Conservation (phyloP, 1,140 invertebrate species). For the Sipha flava region DNA sequence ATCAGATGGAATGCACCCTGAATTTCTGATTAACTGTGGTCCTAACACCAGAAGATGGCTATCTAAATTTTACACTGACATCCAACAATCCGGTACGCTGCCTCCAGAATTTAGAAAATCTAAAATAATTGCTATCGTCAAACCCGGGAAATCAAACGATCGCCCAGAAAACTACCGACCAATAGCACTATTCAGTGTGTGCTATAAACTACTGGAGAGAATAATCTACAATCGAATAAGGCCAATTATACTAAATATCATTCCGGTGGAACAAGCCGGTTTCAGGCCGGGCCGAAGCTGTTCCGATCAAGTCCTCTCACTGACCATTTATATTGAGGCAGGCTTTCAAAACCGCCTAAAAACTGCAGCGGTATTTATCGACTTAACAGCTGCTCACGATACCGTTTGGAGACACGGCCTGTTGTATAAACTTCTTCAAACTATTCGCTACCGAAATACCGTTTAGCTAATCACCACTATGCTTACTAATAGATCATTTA, state of each 20-base stretch:
- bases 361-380: slow-evolving; percentile 28
- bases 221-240: slow-evolving; percentile 28
- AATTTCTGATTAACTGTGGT: slow-evolving; percentile 17
- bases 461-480: slow-evolving; percentile 8
- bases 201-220: slow-evolving; percentile 31
- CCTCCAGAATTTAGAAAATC: slow-evolving; percentile 33
- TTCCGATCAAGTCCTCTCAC: slow-evolving; percentile 25
- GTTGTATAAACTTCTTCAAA: slow-evolving; percentile 10
- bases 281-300: slow-evolving; percentile 32
- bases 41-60: slow-evolving; percentile 8
- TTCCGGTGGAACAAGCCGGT: slow-evolving; percentile 26
- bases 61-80: slow-evolving; percentile 7
- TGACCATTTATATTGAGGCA: slow-evolving; percentile 33
- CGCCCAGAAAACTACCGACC: slow-evolving; percentile 30
- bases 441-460: slow-evolving; percentile 7
- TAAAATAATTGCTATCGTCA: slow-evolving; percentile 28
- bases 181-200: slow-evolving; percentile 32
- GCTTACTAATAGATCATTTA: slow-evolving; percentile 13
- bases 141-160: slow-evolving; percentile 33
- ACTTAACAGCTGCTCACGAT: slow-evolving; percentile 33
- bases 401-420: not conserved
- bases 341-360: slow-evolving; percentile 31
- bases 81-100: not conserved
- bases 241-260: slow-evolving; percentile 1
- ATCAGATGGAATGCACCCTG: slow-evolving; percentile 12